phyloP scores from a whole-genome alignment of 2,797 vertebrate species.

The Oreonectes daqikongensis region DNA sequence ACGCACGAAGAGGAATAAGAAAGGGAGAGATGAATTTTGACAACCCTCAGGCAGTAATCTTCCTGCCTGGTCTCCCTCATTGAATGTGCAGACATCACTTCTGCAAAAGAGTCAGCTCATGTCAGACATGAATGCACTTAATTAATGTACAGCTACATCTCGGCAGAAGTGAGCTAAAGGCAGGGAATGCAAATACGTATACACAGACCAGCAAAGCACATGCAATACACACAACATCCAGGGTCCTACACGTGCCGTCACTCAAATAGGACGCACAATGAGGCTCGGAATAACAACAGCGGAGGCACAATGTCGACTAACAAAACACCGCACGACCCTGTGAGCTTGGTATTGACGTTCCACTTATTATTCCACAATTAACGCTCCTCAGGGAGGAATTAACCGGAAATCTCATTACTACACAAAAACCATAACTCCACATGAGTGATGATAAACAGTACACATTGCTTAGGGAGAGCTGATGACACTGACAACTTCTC shows the following conservation, averaged over 20 bases:
- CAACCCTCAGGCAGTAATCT: slow-evolving; percentile 49
- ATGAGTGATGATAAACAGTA: slow-evolving; percentile 47
- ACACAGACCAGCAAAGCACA: neutral
- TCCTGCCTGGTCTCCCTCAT: slow-evolving; percentile 26
- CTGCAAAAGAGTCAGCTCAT: slow-evolving; percentile 34
- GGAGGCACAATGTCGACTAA: slow-evolving; percentile 5
- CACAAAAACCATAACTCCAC: slow-evolving; percentile 48
- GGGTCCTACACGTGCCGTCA: neutral
- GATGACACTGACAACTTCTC: slow-evolving; percentile 30
- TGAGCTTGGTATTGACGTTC: slow-evolving; percentile 30
- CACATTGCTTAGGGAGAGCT: slow-evolving; percentile 18
- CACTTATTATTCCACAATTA: slow-evolving; percentile 47
- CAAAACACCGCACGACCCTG: slow-evolving; percentile 19
- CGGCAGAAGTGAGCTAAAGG: slow-evolving; percentile 17
- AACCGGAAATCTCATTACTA: slow-evolving; percentile 48
- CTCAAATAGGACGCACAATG: neutral
- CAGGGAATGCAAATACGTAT: slow-evolving; percentile 6
- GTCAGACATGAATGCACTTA: slow-evolving; percentile 56
- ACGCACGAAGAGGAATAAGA: slow-evolving; percentile 13
- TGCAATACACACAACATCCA: neutral
- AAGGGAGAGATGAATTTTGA: slow-evolving; percentile 22
- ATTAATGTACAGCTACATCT: slow-evolving; percentile 51
- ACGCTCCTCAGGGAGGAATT: slow-evolving; percentile 44
- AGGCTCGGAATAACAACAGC: neutral
- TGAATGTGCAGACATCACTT: slow-evolving; percentile 51